Base-by-base conservation (phyloP, 2,888 invertebrate species). In the Leptarthrus brevirostris region DNA sequence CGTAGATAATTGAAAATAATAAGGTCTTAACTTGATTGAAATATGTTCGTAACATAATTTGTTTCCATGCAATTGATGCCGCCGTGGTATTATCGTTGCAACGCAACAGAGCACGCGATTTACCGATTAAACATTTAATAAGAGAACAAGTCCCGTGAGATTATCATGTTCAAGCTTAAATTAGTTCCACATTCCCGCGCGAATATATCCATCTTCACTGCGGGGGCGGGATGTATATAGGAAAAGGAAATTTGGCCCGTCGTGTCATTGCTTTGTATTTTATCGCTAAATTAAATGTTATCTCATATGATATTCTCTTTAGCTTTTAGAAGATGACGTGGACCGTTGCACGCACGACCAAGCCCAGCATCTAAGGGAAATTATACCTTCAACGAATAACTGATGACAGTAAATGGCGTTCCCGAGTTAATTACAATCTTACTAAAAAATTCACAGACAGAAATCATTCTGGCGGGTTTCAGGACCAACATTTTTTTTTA, bases 101-200 rank as follows among this genome's bases (percentile, higher is more conserved):
- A n/a, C n/a, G n/a, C n/a, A n/a, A n/a, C n/a, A n/a, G n/a, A 5
- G 56, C 56, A 56, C 30, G 56, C 56, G 56, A 30, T 56, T 56
- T 30, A 14, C 56, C 34, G n/a, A 30, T 5, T 16, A 56, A 26
- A 30, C 14, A 30, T 26, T 56, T 16, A 56, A 24, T 56, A 26
- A 16, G 8, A 0, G 54, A 30, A 30, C 24, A 54, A n/a, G n/a
- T n/a, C n/a, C n/a, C n/a, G 34, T 8, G 56, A 26, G n/a, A 26
- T 30, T 26, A 54, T 54, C 22, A 54, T 26, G 26, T 5, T 5
- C 24, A 10, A 22, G 30, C 30, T 8, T 30, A 30, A 30, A 30
- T 30, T 30, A 6, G 8, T 30, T 6, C 4, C 30, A 30, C 8
- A 30, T 14, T n/a, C 54, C 16, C 2, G 14, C 26, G 22, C n/a